Conservation (phyloP, 2,888 invertebrate genomes). For the Adineta ricciae region DNA sequence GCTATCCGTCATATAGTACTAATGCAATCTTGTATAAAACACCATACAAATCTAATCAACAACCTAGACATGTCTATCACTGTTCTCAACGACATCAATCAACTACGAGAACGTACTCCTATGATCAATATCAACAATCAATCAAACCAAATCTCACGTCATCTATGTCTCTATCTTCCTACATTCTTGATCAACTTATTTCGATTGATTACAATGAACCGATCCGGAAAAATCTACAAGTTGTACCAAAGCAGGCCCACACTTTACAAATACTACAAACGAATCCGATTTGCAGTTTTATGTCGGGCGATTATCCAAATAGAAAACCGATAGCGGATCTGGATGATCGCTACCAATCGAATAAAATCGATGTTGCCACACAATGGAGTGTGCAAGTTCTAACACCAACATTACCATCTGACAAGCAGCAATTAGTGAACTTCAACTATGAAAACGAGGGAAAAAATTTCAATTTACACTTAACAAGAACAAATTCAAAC, state of each 20-base stretch:
- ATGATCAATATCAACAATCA: not conserved
- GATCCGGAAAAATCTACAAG: not conserved
- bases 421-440: too few species aligned
- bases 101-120: not conserved
- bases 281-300: not conserved
- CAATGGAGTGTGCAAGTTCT: not conserved
- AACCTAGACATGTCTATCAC: not conserved
- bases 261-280: not conserved
- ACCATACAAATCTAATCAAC: not conserved
- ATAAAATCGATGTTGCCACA: not conserved
- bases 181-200: not conserved
- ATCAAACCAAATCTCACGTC: not conserved
- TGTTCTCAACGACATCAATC: not conserved
- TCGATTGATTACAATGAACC: not conserved
- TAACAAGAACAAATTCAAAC: not conserved
- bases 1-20: not conserved
- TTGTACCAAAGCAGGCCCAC: not conserved
- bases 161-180: not conserved
- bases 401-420: not conserved
- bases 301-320: not conserved
- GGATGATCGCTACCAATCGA: too few species aligned
- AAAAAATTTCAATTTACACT: not conserved
- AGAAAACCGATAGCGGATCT: not conserved
- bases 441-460: not conserved
- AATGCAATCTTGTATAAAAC: not conserved